These are phyloP conservation scores for Scortum barcoo DNA, from an alignment of 2,113 vertebrate species.

Conservation along the genomic window DNA sequence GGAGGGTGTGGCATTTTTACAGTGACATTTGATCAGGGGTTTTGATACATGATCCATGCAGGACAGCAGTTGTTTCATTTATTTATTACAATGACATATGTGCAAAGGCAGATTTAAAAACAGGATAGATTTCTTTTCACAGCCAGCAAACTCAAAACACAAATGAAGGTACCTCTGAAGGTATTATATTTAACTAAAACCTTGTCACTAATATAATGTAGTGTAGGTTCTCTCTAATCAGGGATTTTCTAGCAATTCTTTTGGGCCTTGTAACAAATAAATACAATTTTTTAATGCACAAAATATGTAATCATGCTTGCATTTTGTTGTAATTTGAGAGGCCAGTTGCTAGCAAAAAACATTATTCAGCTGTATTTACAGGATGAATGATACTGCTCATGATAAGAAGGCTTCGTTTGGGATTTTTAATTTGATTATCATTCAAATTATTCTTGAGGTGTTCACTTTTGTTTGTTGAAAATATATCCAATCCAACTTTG, in stretches of 20 bases:
- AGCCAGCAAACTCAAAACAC: not conserved
- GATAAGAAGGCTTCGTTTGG: too few species aligned
- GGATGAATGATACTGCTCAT: too few species aligned
- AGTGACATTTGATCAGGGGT: constrained; percentile 25
- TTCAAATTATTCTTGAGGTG: not conserved
- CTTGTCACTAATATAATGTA: too few species aligned
- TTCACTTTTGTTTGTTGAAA: not conserved
- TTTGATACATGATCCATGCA: not conserved
- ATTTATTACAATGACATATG: not conserved
- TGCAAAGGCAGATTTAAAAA: not conserved
- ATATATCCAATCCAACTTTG: too few species aligned
- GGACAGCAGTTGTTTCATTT: not conserved
- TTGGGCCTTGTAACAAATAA: too few species aligned
- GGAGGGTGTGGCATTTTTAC: constrained; percentile 36
- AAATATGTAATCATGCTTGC: not conserved
- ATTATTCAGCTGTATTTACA: not conserved
- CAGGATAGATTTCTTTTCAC: too few species aligned
- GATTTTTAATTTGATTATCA: not conserved
- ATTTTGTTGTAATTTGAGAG: not conserved
- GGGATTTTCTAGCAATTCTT: too few species aligned
- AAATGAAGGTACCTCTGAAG: too few species aligned
- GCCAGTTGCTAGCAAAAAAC: not conserved
- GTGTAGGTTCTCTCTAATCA: too few species aligned
- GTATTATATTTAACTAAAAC: too few species aligned
- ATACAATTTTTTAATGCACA: too few species aligned